Evolutionary conservation across 1,140 invertebrate genomes (phyloP).

Genomic region (Onthophagus taurus): DNA sequence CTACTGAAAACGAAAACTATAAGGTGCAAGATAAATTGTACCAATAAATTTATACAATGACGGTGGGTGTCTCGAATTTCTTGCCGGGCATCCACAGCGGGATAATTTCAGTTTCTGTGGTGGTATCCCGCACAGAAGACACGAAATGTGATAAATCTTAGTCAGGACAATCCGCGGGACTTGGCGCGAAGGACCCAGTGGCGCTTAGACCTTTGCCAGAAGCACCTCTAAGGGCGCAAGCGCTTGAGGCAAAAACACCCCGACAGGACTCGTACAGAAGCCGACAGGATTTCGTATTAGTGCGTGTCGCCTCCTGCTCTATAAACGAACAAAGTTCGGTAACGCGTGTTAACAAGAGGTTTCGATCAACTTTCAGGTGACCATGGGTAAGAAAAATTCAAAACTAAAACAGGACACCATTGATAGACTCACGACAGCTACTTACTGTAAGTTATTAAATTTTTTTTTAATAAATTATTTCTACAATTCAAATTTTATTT

Average conservation of each 20-base stretch:
- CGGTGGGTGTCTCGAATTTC: too few species aligned
- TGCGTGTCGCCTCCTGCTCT: slow-evolving; percentile 13
- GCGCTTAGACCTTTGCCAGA: too few species aligned
- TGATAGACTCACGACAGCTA: slow-evolving; percentile 75
- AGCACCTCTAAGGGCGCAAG: slow-evolving; percentile 11
- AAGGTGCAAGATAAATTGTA: too few species aligned
- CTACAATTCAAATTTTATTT: too few species aligned
- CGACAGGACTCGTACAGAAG: not conserved
- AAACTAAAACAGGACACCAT: slow-evolving; percentile 90
- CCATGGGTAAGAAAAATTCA: slow-evolving; percentile 83
- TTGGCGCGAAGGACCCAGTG: too few species aligned
- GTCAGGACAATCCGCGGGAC: too few species aligned
- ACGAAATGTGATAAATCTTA: too few species aligned
- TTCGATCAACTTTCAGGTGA: slow-evolving; percentile 4
- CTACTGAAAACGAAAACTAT: too few species aligned
- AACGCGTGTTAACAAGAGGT: slow-evolving; percentile 8
- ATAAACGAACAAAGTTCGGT: slow-evolving; percentile 9
- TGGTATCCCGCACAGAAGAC: too few species aligned
- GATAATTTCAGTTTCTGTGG: too few species aligned
- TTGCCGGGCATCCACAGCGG: too few species aligned
- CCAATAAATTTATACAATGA: too few species aligned
- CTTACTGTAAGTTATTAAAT: slow-evolving; percentile 72
- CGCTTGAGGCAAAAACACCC: slow-evolving; percentile 14
- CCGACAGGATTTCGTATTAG: slow-evolving; percentile 8
- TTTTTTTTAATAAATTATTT: slow-evolving; percentile 45